Base-by-base conservation (phyloP, 2,888 invertebrate genomes). In the Clusia tigrina region DNA sequence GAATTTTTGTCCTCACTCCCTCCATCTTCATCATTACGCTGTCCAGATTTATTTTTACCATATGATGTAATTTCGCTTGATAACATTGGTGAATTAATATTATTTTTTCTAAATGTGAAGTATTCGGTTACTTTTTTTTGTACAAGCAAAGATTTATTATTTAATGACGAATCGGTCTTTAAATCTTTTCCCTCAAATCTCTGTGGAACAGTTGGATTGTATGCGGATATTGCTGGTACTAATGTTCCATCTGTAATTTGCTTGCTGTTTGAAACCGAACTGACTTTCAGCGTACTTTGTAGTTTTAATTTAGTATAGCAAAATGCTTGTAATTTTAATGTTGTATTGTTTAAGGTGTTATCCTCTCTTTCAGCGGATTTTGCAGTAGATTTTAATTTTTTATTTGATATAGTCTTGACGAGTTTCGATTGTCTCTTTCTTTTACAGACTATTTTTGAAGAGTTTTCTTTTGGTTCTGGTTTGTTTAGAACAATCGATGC, bases 401-500 rank as follows among this genome's bases (percentile, higher is more conserved):
- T 65, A 46, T 60, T 3, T 12, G 25, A 54, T 46, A 22, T 12
- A 20, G n/a, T 12, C 20, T n/a, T n/a, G n/a, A n/a, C n/a, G n/a
- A 18, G 48, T 58, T 58, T 69, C 59, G 22, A 55, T 54, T 65
- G 63, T 59, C 57, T 17, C 62, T 54, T 64, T 22, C 58, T 38
- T 56, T 64, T 62, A 20, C 20, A 15, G 12, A 22, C 2, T 15
- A 26, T 54, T 37, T 62, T 58, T 5, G 55, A 17, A 5, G 51
- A 38, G n/a, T 54, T 26, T 20, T 65, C 55, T 18, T 58, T 46
- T 9, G 46, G 26, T 12, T 26, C 12, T 18, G 57, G 23, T 32
- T 48, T 59, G 60, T 67, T 68, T 5, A 71, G 6, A 22, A 64
- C 58, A 20, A 73, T n/a, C 3, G 66, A 53, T 20, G 57, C 26